Percentiles rank a stretch among this genome's conserved stretches.
Conservation (phyloP, 2,888 invertebrate genomes). For the Perdita meconis region DNA sequence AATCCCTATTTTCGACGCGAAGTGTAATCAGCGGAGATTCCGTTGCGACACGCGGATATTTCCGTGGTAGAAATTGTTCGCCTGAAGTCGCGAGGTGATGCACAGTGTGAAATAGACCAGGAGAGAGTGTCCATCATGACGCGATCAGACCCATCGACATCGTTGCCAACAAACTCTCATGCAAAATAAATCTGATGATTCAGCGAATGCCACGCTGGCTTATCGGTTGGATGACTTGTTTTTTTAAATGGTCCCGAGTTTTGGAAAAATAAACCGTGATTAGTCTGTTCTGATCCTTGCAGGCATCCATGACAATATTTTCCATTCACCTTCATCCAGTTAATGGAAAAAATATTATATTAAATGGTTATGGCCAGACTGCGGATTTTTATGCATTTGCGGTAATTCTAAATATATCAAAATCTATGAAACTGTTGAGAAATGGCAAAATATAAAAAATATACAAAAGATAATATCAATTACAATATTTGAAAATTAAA, state of each 20-base stretch:
- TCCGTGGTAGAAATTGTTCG: conserved; percentile 22
- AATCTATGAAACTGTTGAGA: no score
- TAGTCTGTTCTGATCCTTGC: neutral
- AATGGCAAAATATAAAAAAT: no score
- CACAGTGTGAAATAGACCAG: conserved; percentile 17
- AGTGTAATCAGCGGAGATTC: conserved; percentile 16
- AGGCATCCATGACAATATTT: no score
- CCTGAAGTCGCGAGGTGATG: neutral
- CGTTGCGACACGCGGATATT: conserved; percentile 48
- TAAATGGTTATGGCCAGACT: no score
- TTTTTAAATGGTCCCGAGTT: conserved; percentile 6
- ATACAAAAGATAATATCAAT: no score
- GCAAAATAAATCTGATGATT: conserved; percentile 53
- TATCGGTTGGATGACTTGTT: conserved; percentile 19
- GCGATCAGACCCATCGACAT: conserved; percentile 23
- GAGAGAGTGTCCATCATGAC: conserved; percentile 27
- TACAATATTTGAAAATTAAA: no score
- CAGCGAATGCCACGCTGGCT: conserved; percentile 17
- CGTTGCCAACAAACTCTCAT: conserved; percentile 42
- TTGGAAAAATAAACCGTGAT: neutral
- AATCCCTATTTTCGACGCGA: conserved; percentile 28
- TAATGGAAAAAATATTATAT: no score
- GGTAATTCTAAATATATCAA: no score
- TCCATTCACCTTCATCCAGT: no score
- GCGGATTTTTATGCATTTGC: no score